Evolutionary conservation across 2,113 vertebrate species (phyloP).

Genomic region (Sinocyclocheilus anophthalmus): DNA sequence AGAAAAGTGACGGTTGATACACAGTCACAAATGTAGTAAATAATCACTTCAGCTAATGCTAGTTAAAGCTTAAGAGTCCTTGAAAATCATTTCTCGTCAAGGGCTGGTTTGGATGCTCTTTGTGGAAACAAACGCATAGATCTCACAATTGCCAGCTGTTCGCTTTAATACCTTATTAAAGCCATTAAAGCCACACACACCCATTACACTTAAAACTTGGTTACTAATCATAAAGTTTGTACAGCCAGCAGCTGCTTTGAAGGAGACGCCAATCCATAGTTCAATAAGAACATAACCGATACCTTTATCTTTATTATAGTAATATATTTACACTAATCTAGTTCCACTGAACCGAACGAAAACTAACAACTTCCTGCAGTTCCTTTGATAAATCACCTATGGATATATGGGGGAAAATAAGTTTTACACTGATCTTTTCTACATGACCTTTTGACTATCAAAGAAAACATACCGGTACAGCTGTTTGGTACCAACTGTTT

Average conservation of each 20-base stretch:
- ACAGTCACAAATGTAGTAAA: constrained; percentile 14
- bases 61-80: background rate
- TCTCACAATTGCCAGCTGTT: constrained; percentile 14
- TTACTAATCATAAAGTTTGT: constrained; percentile 39
- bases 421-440: constrained; percentile 17
- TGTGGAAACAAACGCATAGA: constrained; percentile 21
- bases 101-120: background rate
- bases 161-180: constrained; percentile 16
- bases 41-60: background rate
- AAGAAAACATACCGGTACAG: constrained; percentile 27
- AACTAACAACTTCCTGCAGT: constrained; percentile 23
- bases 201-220: constrained; percentile 30
- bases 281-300: constrained; percentile 13
- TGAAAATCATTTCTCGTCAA: background rate
- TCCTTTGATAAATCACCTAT: background rate
- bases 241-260: constrained; percentile 32
- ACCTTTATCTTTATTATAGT: constrained; percentile 46
- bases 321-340: constrained; percentile 12
- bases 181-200: constrained; percentile 30
- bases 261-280: background rate
- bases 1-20: background rate
- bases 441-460: constrained; percentile 33
- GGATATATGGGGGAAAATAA: background rate
- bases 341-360: constrained; percentile 12
- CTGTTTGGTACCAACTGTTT: constrained; percentile 36